A percentile compares a stretch with the other conserved stretches of the same genome.
Conservation (phyloP, 2,113 vertebrate species). For the Hippocampus mohnikei region DNA sequence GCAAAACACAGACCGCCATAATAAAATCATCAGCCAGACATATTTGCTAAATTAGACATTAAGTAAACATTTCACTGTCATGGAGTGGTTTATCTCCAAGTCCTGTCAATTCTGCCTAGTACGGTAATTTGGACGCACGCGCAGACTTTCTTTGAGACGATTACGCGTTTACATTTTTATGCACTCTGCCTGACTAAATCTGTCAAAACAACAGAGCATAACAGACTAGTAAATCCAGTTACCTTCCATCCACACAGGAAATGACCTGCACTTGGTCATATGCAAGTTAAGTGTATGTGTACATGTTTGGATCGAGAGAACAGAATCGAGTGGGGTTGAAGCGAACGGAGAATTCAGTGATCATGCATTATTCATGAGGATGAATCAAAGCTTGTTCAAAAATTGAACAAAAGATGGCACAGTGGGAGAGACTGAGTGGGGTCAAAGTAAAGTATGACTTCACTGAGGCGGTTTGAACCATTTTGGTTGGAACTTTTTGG, state of each 20-base stretch:
- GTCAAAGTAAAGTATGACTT: conserved; percentile 46
- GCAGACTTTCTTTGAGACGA: conserved; percentile 45
- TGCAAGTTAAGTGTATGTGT: conserved; percentile 46
- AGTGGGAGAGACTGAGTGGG: conserved; percentile 16
- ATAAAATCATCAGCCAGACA: conserved; percentile 60
- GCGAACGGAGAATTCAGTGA: conserved; percentile 39
- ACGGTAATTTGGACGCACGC: conserved; percentile 17
- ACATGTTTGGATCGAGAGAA: conserved; percentile 15
- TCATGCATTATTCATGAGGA: conserved; percentile 76
- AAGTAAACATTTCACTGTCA: conserved; percentile 61
- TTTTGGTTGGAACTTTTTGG: neutral
- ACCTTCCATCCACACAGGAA: conserved; percentile 75
- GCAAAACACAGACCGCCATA: conserved; percentile 49
- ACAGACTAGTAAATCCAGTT: conserved; percentile 79
- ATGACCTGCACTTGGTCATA: conserved; percentile 72
- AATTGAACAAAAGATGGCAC: conserved; percentile 61
- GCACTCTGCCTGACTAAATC: conserved; percentile 71
- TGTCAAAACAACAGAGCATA: conserved; percentile 73
- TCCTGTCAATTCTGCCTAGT: conserved; percentile 11
- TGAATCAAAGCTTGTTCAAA: conserved; percentile 64
- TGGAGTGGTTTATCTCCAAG: conserved; percentile 54
- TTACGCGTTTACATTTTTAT: conserved; percentile 60
- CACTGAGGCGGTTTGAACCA: conserved; percentile 23
- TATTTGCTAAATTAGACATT: conserved; percentile 41
- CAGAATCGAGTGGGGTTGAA: conserved; percentile 31